Conservation (phyloP, 2,888 invertebrate species). For the Spialia ferax region DNA sequence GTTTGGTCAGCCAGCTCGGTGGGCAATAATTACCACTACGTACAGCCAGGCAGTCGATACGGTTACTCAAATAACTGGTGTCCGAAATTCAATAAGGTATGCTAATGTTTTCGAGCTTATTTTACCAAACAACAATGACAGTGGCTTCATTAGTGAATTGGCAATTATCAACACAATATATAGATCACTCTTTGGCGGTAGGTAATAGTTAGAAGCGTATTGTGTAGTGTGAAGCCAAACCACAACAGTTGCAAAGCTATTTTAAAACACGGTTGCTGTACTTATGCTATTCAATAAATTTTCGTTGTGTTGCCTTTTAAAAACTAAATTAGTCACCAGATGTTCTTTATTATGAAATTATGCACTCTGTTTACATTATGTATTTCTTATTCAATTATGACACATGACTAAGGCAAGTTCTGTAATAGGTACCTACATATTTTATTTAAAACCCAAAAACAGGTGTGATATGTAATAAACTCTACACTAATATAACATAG, state of each 20-base stretch:
- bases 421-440: too few species aligned
- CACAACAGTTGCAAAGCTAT: constrained; percentile 30
- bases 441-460: too few species aligned
- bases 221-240: constrained; percentile 25
- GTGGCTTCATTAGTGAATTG: constrained; percentile 40
- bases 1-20: constrained; percentile 90
- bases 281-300: constrained; percentile 7
- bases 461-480: too few species aligned
- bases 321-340: neutral
- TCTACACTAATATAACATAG: neutral
- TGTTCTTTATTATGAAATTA: neutral
- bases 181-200: constrained; percentile 23
- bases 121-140: constrained; percentile 24
- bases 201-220: constrained; percentile 22
- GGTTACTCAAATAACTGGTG: constrained; percentile 79
- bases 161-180: constrained; percentile 22
- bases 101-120: constrained; percentile 50
- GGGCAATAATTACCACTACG: constrained; percentile 82
- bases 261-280: constrained; percentile 15
- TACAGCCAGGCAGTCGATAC: constrained; percentile 75
- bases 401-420: too few species aligned
- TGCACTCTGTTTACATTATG: too few species aligned
- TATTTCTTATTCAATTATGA: neutral
- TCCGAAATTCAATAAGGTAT: constrained; percentile 81
- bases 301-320: neutral